Percentiles rank a stretch among this genome's conserved stretches.
phyloP scores from a whole-genome alignment of 2,888 invertebrate species.

The Gastrophysa polygoni region DNA sequence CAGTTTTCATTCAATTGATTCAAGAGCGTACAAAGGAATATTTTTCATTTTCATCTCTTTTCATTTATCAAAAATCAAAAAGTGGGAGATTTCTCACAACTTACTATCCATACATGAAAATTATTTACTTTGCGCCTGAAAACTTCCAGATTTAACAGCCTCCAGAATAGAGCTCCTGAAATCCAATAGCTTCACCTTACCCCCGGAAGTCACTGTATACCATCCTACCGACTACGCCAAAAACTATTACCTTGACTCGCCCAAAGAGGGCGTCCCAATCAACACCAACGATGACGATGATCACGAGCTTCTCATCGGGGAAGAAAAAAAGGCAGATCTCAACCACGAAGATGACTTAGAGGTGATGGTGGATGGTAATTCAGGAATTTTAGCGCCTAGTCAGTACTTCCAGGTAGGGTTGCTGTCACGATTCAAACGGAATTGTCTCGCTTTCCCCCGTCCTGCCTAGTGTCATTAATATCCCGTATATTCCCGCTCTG shows the following conservation, averaged over 20 bases:
- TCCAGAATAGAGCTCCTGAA: constrained; percentile 9
- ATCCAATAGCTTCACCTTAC: constrained; percentile 10
- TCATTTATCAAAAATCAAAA: too few species aligned
- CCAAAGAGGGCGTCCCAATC: background rate
- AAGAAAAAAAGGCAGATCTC: background rate
- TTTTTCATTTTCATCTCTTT: too few species aligned
- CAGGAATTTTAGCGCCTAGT: background rate
- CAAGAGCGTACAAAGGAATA: too few species aligned
- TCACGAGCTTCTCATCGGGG: constrained; percentile 4
- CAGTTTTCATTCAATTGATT: too few species aligned
- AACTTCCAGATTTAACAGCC: background rate
- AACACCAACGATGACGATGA: background rate
- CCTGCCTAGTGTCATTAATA: too few species aligned
- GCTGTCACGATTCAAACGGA: too few species aligned
- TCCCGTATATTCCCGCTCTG: too few species aligned
- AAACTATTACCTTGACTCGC: constrained; percentile 11
- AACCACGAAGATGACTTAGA: background rate
- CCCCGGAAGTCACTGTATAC: constrained; percentile 7
- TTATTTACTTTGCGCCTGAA: too few species aligned
- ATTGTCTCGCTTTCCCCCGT: too few species aligned
- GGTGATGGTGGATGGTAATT: background rate
- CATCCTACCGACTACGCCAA: constrained; percentile 12
- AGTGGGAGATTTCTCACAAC: too few species aligned
- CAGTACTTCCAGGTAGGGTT: constrained; percentile 16
- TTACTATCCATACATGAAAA: too few species aligned